These are phyloP conservation scores for Periophthalmus modestus DNA, from an alignment of 2,113 vertebrate genomes.

Conservation along the genomic window DNA sequence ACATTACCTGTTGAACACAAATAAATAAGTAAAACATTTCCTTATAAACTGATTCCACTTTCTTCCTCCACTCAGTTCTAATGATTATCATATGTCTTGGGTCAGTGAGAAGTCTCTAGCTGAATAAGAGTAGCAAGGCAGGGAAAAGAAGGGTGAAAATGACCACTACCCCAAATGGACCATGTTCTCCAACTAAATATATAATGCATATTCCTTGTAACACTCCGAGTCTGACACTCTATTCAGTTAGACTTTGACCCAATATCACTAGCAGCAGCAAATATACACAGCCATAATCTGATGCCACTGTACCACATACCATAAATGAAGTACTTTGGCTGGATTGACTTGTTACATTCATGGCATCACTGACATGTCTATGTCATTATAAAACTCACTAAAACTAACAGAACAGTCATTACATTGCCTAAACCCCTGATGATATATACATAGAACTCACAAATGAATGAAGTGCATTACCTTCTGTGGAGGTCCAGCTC, in stretches of 20 bases:
- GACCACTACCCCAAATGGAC: not conserved
- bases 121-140: no score
- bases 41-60: not conserved
- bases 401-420: not conserved
- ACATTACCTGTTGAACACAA: no score
- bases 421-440: no score
- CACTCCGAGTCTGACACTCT: no score
- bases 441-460: no score
- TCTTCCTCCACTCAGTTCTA: not conserved
- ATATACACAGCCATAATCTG: not conserved
- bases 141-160: no score
- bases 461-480: slow-evolving; percentile 54
- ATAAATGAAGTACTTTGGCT: not conserved
- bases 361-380: not conserved
- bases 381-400: not conserved
- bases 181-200: not conserved
- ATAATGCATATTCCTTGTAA: no score
- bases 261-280: not conserved
- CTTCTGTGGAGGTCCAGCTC: slow-evolving; percentile 95
- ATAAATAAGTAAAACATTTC: no score
- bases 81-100: not conserved
- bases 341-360: not conserved
- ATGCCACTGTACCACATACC: not conserved
- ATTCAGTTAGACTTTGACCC: not conserved
- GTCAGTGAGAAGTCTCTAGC: no score